Conservation (phyloP, 1,140 invertebrate genomes). For the Penaeus japonicus region DNA sequence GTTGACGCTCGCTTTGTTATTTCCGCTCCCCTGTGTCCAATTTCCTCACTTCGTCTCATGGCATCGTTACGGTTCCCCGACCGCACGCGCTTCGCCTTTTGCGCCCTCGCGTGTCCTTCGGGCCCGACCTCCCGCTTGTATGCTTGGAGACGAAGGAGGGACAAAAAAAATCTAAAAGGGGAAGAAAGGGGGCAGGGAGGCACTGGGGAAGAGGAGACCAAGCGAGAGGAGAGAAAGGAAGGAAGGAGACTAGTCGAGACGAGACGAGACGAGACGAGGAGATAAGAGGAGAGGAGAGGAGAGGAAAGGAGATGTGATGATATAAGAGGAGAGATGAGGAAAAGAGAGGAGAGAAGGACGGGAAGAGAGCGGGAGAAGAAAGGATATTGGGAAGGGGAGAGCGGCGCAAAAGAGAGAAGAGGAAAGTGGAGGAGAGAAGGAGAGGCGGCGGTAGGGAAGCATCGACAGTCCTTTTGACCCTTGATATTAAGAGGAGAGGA, state of each 20-base stretch:
- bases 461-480: too few relatives aligned
- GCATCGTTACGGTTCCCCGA: too few relatives aligned
- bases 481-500: too few relatives aligned
- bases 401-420: too few relatives aligned
- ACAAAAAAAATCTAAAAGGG: neutral
- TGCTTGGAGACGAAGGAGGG: neutral
- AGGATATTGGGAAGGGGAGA: neutral
- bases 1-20: too few relatives aligned
- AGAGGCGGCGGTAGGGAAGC: too few relatives aligned
- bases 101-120: neutral
- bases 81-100: neutral
- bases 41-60: too few relatives aligned
- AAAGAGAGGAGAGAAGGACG: too few relatives aligned
- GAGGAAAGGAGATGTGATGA: neutral
- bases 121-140: neutral
- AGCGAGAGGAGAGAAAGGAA: neutral
- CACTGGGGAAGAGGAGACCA: neutral
- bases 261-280: neutral
- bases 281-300: neutral
- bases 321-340: neutral
- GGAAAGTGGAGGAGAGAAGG: too few relatives aligned
- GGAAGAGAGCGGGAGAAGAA: neutral
- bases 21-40: too few relatives aligned
- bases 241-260: neutral
- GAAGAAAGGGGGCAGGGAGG: neutral